Evolutionary conservation across 2,797 vertebrate species (phyloP).

Genomic region (Oophaga sylvatica): DNA sequence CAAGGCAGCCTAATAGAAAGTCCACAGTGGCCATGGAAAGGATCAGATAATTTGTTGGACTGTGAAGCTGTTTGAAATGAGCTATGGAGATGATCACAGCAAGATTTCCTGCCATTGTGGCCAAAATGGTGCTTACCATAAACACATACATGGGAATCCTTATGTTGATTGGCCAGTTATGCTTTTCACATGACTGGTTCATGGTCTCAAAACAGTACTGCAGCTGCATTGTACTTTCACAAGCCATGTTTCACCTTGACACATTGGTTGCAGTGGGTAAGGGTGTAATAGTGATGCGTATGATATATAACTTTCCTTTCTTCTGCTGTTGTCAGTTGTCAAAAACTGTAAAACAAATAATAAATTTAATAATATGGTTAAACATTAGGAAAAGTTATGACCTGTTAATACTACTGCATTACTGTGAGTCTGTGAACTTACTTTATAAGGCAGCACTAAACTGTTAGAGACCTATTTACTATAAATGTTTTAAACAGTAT

Average conservation of each 20-base stretch:
- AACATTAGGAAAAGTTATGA: not conserved
- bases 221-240: slow-evolving; percentile 63
- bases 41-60: slow-evolving; percentile 83
- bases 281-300: not conserved
- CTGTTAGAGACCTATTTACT: no score
- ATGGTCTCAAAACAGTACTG: slow-evolving; percentile 67
- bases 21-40: slow-evolving; percentile 84
- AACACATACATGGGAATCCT: slow-evolving; percentile 71
- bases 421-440: no score
- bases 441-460: no score
- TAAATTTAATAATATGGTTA: not conserved
- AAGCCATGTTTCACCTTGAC: slow-evolving; percentile 8
- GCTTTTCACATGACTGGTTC: slow-evolving; percentile 73
- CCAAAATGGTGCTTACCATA: slow-evolving; percentile 74
- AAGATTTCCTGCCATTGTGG: slow-evolving; percentile 81
- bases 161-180: slow-evolving; percentile 68
- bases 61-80: slow-evolving; percentile 88
- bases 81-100: slow-evolving; percentile 82
- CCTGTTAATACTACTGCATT: no score
- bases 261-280: not conserved
- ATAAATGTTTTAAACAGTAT: no score
- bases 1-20: slow-evolving; percentile 76
- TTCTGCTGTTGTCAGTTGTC: not conserved
- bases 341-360: slow-evolving; percentile 57
- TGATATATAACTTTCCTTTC: not conserved